A percentile compares a stretch with the other conserved stretches of the same genome.
These are phyloP conservation scores for Oenanthe oenanthe DNA, from an alignment of 2,113 vertebrate genomes.

Conservation along the genomic window DNA sequence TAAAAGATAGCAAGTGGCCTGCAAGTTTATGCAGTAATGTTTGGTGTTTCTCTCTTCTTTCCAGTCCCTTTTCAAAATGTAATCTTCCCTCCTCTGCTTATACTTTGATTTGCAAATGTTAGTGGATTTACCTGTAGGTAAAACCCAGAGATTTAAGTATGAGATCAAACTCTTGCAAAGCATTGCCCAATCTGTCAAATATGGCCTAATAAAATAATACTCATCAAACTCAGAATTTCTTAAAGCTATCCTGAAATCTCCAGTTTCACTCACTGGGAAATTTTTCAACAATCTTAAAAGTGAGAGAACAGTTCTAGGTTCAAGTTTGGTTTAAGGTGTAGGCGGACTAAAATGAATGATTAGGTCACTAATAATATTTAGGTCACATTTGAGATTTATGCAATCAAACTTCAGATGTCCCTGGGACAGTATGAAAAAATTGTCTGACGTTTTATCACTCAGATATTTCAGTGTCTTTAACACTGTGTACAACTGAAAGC, in stretches of 20 bases:
- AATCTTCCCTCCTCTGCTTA: background rate
- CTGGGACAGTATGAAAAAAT: background rate
- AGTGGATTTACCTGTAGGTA: background rate
- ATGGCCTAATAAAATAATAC: background rate
- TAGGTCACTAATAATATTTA: background rate
- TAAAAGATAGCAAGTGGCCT: background rate
- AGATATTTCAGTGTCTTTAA: background rate
- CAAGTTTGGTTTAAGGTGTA: background rate
- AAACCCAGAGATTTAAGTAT: background rate
- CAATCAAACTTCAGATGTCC: background rate
- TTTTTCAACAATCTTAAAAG: background rate
- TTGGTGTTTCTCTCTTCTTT: background rate
- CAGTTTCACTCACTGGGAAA: background rate
- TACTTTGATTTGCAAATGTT: background rate
- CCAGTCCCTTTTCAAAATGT: background rate
- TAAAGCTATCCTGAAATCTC: background rate
- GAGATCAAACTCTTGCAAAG: background rate
- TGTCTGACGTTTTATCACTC: accelerated
- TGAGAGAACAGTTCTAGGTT: background rate
- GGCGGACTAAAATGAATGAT: background rate
- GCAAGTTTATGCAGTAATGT: accelerated
- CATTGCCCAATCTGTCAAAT: background rate
- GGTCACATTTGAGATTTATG: background rate
- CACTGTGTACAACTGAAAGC: background rate
- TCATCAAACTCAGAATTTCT: background rate